These are phyloP conservation scores for Clistopyga incitator DNA, from an alignment of 2,888 invertebrate genomes.

Conservation along the genomic window DNA sequence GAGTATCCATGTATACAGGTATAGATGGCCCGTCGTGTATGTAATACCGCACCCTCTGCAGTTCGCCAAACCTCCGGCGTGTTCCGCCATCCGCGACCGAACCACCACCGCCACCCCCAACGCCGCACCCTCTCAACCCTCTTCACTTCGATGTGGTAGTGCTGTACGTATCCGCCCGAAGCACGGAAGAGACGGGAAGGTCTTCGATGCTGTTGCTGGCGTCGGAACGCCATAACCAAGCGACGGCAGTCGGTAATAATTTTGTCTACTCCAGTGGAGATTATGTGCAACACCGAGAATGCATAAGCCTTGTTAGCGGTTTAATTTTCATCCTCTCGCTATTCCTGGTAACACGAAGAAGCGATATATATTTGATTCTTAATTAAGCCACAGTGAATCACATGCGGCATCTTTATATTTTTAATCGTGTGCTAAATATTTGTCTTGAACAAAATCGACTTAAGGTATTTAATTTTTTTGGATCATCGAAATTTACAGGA, in stretches of 20 bases:
- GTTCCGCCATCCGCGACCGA: constrained; percentile 64
- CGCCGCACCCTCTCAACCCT: constrained; percentile 23
- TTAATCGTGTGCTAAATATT: too few relatives aligned
- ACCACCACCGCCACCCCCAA: constrained; percentile 27
- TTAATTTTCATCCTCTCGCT: constrained; percentile 31
- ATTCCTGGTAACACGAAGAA: neutral
- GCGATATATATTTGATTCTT: constrained; percentile 31
- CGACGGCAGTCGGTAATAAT: constrained; percentile 72
- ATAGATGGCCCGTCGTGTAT: neutral
- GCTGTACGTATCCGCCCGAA: constrained; percentile 14
- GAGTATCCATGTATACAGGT: constrained; percentile 8
- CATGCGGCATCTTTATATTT: too few relatives aligned
- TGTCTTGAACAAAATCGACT: too few relatives aligned
- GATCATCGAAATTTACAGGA: too few relatives aligned
- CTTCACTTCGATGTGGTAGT: constrained; percentile 47
- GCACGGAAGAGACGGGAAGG: constrained; percentile 17
- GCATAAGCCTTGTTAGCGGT: neutral
- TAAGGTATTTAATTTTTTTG: too few relatives aligned
- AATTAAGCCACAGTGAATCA: neutral
- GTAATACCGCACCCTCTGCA: constrained; percentile 45
- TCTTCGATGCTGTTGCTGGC: constrained; percentile 27
- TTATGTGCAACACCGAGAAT: constrained; percentile 26
- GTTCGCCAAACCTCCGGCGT: constrained; percentile 58
- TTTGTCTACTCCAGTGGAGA: constrained; percentile 62
- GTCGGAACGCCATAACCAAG: constrained; percentile 59